Conservation (phyloP, 2,888 invertebrate species). For the Creontiades dilutus region DNA sequence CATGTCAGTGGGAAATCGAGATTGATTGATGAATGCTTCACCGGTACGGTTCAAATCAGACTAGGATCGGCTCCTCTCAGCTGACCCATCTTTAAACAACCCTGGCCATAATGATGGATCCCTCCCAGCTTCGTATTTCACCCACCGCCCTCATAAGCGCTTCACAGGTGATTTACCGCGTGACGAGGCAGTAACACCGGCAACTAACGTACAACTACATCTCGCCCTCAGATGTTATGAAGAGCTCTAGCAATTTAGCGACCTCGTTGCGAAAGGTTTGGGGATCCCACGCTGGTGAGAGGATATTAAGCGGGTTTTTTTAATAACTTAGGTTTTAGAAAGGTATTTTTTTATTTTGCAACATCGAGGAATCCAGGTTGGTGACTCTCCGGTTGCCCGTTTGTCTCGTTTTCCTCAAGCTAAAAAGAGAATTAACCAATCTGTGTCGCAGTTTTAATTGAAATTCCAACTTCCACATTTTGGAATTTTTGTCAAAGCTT, state of each 20-base stretch:
- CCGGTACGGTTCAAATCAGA: too few relatives aligned
- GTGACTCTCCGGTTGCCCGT: slow-evolving; percentile 16
- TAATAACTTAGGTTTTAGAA: slow-evolving; percentile 30
- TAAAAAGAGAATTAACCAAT: neutral
- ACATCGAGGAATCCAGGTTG: slow-evolving; percentile 13
- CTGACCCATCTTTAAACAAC: neutral
- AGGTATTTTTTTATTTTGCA: slow-evolving; percentile 28
- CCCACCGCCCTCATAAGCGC: neutral
- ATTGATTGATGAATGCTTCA: too few relatives aligned
- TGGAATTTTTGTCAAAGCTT: neutral
- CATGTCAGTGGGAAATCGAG: too few relatives aligned
- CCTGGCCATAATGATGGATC: neutral
- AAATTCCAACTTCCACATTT: neutral
- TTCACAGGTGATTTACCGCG: neutral
- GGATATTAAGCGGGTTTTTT: slow-evolving; percentile 26
- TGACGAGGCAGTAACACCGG: slow-evolving; percentile 4
- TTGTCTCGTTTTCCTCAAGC: neutral
- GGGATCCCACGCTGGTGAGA: slow-evolving; percentile 23
- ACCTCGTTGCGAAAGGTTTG: neutral
- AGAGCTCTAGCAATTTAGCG: slow-evolving; percentile 40
- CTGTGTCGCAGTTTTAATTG: neutral
- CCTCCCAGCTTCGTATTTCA: neutral
- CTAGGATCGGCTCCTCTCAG: too few relatives aligned
- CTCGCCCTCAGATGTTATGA: slow-evolving; percentile 13
- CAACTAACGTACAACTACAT: neutral